These are phyloP conservation scores for Alviniconcha strummeri DNA, from an alignment of 2,888 invertebrate species.

Conservation along the genomic window DNA sequence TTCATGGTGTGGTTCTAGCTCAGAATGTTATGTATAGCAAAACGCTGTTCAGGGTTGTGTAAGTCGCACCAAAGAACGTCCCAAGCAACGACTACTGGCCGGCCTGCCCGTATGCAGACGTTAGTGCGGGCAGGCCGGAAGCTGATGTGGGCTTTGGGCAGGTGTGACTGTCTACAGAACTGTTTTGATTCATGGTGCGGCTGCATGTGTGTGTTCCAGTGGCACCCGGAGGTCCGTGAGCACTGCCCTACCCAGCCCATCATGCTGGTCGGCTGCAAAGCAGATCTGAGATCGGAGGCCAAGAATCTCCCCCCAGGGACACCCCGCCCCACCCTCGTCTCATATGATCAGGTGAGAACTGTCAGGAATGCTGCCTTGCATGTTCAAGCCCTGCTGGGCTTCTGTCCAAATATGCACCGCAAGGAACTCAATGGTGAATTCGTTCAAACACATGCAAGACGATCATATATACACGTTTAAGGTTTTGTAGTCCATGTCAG, in stretches of 20 bases:
- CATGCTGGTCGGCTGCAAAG: constrained; percentile 81
- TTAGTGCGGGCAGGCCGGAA: neutral
- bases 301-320: constrained; percentile 75
- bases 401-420: too few relatives aligned
- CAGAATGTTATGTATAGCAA: too few relatives aligned
- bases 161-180: neutral
- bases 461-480: neutral
- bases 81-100: neutral
- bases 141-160: neutral
- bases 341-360: constrained; percentile 40
- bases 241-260: constrained; percentile 79
- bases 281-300: constrained; percentile 79
- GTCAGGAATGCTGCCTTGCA: too few relatives aligned
- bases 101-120: too few relatives aligned
- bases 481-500: neutral
- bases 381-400: too few relatives aligned
- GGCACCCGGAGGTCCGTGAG: constrained; percentile 81
- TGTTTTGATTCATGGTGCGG: neutral
- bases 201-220: constrained; percentile 73
- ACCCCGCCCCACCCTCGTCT: constrained; percentile 35
- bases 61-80: neutral
- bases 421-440: too few relatives aligned
- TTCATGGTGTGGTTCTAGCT: too few relatives aligned
- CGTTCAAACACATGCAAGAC: neutral
- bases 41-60: too few relatives aligned